These are phyloP conservation scores for Osmerus eperlanus DNA, from an alignment of 2,113 vertebrate genomes.

Conservation along the genomic window DNA sequence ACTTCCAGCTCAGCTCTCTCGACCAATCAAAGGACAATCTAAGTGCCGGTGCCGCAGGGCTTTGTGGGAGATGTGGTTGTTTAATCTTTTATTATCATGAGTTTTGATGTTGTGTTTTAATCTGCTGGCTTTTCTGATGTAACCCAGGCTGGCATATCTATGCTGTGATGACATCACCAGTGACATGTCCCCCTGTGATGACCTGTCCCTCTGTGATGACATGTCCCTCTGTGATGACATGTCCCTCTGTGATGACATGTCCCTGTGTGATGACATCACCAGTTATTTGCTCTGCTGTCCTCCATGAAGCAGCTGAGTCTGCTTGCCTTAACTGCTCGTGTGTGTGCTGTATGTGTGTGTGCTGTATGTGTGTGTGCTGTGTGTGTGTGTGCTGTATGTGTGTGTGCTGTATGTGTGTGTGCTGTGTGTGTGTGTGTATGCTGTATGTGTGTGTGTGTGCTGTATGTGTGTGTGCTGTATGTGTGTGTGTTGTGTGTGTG, in stretches of 20 bases:
- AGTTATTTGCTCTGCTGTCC: not conserved
- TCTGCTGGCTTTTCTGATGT: slow-evolving; percentile 43
- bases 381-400: too few species aligned
- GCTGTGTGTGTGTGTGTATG: too few species aligned
- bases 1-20: slow-evolving; percentile 9
- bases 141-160: not conserved
- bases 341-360: not conserved
- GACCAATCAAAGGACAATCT: slow-evolving; percentile 59
- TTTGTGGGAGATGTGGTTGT: slow-evolving; percentile 39
- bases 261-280: not conserved
- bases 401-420: too few species aligned
- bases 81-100: not conserved
- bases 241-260: not conserved
- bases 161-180: not conserved
- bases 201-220: not conserved
- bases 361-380: too few species aligned
- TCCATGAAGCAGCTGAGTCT: slow-evolving; percentile 11
- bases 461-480: too few species aligned
- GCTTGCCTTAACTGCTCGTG: slow-evolving; percentile 2
- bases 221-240: not conserved
- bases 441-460: too few species aligned
- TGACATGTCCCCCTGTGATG: not conserved
- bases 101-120: not conserved
- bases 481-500: too few species aligned
- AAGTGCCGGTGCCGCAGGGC: slow-evolving; percentile 12